Percentiles rank a stretch among this genome's conserved stretches.
Conservation (phyloP, 2,888 invertebrate genomes). For the Cheilosia grossa region DNA sequence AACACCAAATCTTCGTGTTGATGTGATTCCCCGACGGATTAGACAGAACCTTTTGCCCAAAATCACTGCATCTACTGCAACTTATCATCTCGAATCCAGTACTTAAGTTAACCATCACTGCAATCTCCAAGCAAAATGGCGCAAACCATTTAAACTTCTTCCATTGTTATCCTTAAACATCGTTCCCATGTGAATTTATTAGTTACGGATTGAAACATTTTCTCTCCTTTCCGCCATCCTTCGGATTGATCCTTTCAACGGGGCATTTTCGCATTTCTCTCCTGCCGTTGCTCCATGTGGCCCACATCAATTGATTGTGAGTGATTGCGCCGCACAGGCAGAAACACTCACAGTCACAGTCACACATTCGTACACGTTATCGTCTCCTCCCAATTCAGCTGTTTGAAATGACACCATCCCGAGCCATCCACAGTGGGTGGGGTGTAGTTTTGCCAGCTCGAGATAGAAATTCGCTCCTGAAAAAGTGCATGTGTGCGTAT, state of each 20-base stretch:
- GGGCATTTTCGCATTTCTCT: conserved; percentile 12
- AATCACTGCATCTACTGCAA: conserved; percentile 22
- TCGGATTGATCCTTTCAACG: conserved; percentile 11
- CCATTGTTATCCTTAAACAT: conserved; percentile 38
- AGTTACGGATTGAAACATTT: conserved; percentile 38
- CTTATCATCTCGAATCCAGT: conserved; percentile 6
- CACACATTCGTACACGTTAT: conserved; percentile 6
- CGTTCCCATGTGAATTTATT: conserved; percentile 45
- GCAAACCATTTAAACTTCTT: conserved; percentile 34
- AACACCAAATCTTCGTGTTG: background rate
- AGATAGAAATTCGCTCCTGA: conserved; percentile 33
- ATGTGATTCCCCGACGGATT: conserved; percentile 20
- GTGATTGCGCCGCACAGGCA: conserved; percentile 27
- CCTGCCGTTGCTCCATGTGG: background rate
- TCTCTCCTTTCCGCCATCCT: conserved; percentile 4
- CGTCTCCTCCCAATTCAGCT: conserved; percentile 32
- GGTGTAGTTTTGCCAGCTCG: conserved; percentile 6
- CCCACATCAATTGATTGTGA: conserved; percentile 39
- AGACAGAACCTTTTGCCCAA: background rate
- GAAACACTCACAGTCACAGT: background rate
- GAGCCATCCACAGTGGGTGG: background rate
- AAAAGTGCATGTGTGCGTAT: background rate
- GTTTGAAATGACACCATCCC: conserved; percentile 57
- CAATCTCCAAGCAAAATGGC: conserved; percentile 28
- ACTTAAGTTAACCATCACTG: conserved; percentile 4